phyloP scores from a whole-genome alignment of 2,888 invertebrate species.

The Trisateles emortualis region DNA sequence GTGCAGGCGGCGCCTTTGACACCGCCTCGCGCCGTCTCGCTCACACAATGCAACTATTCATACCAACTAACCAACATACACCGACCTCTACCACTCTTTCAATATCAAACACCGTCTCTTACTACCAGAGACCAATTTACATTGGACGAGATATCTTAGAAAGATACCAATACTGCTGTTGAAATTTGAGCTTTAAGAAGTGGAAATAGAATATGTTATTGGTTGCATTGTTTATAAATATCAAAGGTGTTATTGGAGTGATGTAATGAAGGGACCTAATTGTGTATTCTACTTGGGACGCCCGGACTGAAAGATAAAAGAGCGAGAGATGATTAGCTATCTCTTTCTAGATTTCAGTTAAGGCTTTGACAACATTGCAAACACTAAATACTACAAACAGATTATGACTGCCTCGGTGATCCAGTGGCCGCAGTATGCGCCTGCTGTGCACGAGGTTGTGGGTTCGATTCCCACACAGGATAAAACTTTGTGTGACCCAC shows the following conservation, averaged over 20 bases:
- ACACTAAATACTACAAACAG: not conserved
- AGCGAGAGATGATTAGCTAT: constrained; percentile 59
- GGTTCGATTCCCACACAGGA: too few species aligned
- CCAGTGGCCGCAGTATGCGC: too few species aligned
- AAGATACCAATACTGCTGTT: constrained; percentile 46
- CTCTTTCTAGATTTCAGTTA: constrained; percentile 54
- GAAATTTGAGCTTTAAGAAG: constrained; percentile 31
- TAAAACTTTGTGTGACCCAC: too few species aligned
- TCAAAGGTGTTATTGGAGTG: constrained; percentile 84
- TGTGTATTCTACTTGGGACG: constrained; percentile 81
- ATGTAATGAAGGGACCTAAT: constrained; percentile 85
- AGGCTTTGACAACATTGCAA: not conserved
- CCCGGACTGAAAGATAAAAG: constrained; percentile 72
- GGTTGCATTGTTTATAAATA: constrained; percentile 39
- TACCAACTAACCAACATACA: constrained; percentile 52
- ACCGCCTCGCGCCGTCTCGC: constrained; percentile 67
- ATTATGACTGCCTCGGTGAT: too few species aligned
- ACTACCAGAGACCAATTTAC: constrained; percentile 52
- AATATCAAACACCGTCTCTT: constrained; percentile 73
- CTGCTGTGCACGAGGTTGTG: too few species aligned
- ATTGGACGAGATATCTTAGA: constrained; percentile 56
- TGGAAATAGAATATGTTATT: constrained; percentile 41
- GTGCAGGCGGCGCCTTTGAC: constrained; percentile 81
- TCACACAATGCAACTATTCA: constrained; percentile 84
- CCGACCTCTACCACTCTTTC: constrained; percentile 63